Evolutionary conservation across 2,797 vertebrate species (phyloP).

Genomic region (Silurus lanzhouensis): DNA sequence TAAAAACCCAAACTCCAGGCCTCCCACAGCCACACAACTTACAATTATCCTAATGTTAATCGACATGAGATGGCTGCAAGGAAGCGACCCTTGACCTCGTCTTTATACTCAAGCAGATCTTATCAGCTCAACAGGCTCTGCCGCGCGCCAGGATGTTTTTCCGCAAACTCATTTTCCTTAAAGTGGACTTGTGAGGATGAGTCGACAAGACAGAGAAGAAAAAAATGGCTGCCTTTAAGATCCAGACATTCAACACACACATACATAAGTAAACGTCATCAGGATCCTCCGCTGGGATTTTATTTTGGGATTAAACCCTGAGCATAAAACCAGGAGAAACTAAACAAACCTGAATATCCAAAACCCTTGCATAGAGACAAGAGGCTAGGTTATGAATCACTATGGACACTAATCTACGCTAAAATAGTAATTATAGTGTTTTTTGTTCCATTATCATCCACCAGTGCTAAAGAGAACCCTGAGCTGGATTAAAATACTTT

Average conservation of each 20-base stretch:
- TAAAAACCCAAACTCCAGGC: constrained; percentile 54
- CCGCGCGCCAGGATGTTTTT: constrained; percentile 61
- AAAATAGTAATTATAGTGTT: constrained; percentile 46
- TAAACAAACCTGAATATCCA: constrained; percentile 25
- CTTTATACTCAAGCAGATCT: constrained; percentile 73
- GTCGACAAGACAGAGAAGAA: background rate
- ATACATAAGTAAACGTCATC: background rate
- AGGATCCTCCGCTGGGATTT: background rate
- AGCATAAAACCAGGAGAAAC: constrained; percentile 32
- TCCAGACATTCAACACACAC: background rate
- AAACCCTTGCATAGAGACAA: constrained; percentile 25
- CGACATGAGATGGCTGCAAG: constrained; percentile 65
- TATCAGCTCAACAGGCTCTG: constrained; percentile 74
- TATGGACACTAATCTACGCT: constrained; percentile 33
- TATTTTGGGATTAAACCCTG: constrained; percentile 30
- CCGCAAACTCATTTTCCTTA: constrained; percentile 67
- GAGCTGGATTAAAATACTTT: constrained; percentile 15
- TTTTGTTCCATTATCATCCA: background rate
- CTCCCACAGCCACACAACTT: constrained; percentile 69
- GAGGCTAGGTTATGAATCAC: constrained; percentile 31
- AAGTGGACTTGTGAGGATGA: constrained; percentile 42
- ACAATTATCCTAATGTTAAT: constrained; percentile 81
- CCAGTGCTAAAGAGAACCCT: background rate
- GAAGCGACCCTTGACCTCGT: constrained; percentile 71
- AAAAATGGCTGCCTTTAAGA: background rate